A percentile compares a stretch with the other conserved stretches of the same genome.
phyloP scores from a whole-genome alignment of 2,888 invertebrate species.

The Stenolophus ochropezus region DNA sequence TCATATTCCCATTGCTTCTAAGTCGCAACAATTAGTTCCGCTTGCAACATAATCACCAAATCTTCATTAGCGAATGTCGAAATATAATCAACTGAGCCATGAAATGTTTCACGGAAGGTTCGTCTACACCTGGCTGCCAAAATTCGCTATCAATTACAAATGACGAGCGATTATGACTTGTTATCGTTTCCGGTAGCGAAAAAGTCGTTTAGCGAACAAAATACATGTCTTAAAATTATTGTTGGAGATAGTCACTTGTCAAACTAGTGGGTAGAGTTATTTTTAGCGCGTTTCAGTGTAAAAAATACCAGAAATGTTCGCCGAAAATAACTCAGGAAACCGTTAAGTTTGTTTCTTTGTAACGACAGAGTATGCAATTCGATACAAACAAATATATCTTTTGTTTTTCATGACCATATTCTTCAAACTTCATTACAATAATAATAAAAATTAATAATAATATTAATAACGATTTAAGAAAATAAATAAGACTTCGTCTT shows the following conservation, averaged over 20 bases:
- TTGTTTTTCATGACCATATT: too few relatives aligned
- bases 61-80: conserved; percentile 39
- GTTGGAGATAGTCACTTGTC: not conserved
- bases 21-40: conserved; percentile 27
- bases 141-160: conserved; percentile 30
- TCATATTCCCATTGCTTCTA: conserved; percentile 2
- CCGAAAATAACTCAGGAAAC: not conserved
- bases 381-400: too few relatives aligned
- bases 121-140: conserved; percentile 21
- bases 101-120: conserved; percentile 32
- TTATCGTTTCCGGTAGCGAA: conserved; percentile 28
- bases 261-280: not conserved
- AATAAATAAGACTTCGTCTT: too few relatives aligned
- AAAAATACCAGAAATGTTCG: conserved; percentile 27
- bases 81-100: conserved; percentile 23
- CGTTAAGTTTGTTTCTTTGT: too few relatives aligned
- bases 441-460: too few relatives aligned
- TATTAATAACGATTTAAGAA: too few relatives aligned
- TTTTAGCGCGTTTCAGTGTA: conserved; percentile 13
- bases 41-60: not conserved
- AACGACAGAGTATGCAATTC: too few relatives aligned
- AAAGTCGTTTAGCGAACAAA: conserved; percentile 25
- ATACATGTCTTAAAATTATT: not conserved
- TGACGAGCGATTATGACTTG: not conserved
- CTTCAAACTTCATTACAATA: too few relatives aligned